Conservation (phyloP, 2,113 vertebrate species). For the Dromaius novaehollandiae region DNA sequence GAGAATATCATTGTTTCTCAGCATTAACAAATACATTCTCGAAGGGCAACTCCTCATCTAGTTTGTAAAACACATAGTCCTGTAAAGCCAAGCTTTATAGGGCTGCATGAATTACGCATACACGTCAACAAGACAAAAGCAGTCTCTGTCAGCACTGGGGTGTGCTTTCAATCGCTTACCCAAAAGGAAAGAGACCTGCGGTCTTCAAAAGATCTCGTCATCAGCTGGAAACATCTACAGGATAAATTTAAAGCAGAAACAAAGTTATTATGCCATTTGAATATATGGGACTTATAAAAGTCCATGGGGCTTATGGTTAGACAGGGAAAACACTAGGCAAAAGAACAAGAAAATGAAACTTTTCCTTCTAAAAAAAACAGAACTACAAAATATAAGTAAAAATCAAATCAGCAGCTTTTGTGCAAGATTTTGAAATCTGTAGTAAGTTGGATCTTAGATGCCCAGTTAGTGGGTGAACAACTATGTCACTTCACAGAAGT, state of each 20-base stretch:
- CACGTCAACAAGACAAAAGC: background rate
- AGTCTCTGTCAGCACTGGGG: background rate
- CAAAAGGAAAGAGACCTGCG: background rate
- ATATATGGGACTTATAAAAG: background rate
- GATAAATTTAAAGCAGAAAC: background rate
- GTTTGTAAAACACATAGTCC: slow-evolving; percentile 13
- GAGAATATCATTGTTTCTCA: background rate
- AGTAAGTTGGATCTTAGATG: background rate
- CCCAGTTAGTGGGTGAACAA: background rate
- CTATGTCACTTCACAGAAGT: background rate
- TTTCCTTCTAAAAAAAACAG: background rate
- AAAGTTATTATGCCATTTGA: background rate
- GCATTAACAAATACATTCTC: slow-evolving; percentile 11
- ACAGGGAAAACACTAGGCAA: background rate
- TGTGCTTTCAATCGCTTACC: background rate
- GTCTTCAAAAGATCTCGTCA: slow-evolving; percentile 10
- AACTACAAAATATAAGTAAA: background rate
- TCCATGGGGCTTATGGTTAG: background rate
- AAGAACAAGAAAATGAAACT: background rate
- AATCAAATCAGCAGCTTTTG: background rate
- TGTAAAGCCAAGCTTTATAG: slow-evolving; percentile 50
- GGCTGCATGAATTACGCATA: slow-evolving; percentile 39
- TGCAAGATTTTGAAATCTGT: background rate
- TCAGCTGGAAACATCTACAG: slow-evolving; percentile 1
- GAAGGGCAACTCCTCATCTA: background rate